These are phyloP conservation scores for Neoseiulus cucumeris DNA, from an alignment of 1,140 invertebrate genomes.

Conservation along the genomic window DNA sequence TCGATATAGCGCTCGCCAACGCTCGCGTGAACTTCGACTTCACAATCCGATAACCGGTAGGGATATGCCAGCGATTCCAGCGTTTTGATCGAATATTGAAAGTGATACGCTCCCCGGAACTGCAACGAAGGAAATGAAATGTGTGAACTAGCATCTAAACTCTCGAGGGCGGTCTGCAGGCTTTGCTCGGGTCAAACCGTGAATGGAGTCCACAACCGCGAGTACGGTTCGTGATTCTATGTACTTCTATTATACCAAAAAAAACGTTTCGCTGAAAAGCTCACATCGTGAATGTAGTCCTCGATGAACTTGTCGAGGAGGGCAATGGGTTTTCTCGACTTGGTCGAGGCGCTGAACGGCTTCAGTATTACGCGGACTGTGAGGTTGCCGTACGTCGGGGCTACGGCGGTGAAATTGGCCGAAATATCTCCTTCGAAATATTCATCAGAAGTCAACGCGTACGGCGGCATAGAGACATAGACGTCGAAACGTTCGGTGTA, in stretches of 20 bases:
- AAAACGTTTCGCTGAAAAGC: neutral
- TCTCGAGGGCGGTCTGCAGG: neutral
- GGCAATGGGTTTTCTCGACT: neutral
- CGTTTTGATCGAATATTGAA: constrained; percentile 20
- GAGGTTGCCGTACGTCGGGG: constrained; percentile 18
- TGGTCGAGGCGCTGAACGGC: constrained; percentile 5
- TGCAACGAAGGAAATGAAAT: constrained; percentile 14
- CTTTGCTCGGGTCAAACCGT: too few relatives aligned
- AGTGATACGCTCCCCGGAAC: constrained; percentile 21
- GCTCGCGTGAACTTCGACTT: constrained; percentile 21
- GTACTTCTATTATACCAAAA: too few relatives aligned
- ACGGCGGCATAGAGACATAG: constrained; percentile 17
- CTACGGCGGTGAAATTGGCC: constrained; percentile 19
- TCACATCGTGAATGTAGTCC: constrained; percentile 1
- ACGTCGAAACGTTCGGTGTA: constrained; percentile 18
- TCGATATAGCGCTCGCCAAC: constrained; percentile 27
- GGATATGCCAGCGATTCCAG: constrained; percentile 14
- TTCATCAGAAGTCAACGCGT: constrained; percentile 17
- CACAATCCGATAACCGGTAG: constrained; percentile 20
- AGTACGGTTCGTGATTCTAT: too few relatives aligned
- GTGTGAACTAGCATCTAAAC: neutral
- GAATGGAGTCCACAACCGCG: too few relatives aligned
- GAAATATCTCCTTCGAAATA: constrained; percentile 17
- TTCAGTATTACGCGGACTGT: constrained; percentile 17
- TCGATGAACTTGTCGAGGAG: constrained; percentile 3